phyloP scores from a whole-genome alignment of 2,797 vertebrate species.

The Cyprinella venusta region DNA sequence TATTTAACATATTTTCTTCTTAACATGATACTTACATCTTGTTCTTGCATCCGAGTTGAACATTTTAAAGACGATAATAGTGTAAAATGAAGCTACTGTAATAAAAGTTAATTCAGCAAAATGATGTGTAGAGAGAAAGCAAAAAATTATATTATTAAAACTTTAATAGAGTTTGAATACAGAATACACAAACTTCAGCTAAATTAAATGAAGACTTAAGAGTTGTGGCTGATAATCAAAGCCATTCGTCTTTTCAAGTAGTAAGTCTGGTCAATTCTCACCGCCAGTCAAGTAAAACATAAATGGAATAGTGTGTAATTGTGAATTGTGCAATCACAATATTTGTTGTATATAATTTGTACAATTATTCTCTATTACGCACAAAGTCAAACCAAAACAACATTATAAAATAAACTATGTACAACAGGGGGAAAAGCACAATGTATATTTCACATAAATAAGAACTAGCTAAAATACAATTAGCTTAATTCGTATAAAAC shows the following conservation, averaged over 20 bases:
- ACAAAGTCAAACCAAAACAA: background rate
- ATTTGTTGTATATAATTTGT: too few species aligned
- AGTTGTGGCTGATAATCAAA: background rate
- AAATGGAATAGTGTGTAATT: background rate
- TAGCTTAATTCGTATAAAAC: slow-evolving; percentile 17
- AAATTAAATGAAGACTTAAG: background rate
- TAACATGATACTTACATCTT: background rate
- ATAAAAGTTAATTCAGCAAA: background rate
- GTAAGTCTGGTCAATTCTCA: background rate
- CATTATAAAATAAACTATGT: background rate
- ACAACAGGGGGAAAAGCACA: background rate
- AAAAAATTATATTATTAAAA: background rate
- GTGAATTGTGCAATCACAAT: background rate
- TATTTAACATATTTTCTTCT: background rate
- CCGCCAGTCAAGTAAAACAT: background rate
- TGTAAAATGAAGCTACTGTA: background rate
- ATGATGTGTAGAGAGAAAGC: background rate
- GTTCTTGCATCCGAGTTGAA: background rate
- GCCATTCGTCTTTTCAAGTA: background rate
- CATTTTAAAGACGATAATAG: background rate
- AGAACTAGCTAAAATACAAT: slow-evolving; percentile 13
- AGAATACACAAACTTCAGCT: background rate
- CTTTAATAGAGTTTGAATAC: background rate
- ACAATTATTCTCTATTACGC: background rate
- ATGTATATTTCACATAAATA: background rate